These are phyloP conservation scores for Tetraneura akinire DNA, from an alignment of 1,140 invertebrate genomes.

Conservation along the genomic window DNA sequence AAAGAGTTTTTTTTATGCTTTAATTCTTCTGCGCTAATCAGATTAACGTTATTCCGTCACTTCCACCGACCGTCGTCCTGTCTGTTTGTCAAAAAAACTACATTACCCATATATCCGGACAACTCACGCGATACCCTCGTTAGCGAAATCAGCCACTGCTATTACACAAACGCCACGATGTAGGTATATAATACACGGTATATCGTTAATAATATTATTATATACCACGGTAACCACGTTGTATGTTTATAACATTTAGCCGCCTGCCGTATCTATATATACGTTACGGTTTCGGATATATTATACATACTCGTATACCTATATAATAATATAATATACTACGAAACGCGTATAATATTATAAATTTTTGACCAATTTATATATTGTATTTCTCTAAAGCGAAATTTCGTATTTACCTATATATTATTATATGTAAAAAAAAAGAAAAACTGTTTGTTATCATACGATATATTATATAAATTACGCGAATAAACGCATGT, in stretches of 20 bases:
- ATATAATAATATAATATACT: not conserved
- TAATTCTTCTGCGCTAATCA: constrained; percentile 34
- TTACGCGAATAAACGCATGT: too few relatives aligned
- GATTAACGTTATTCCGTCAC: constrained; percentile 31
- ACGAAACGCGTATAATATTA: too few relatives aligned
- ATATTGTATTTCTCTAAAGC: too few relatives aligned
- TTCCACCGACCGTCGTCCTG: not conserved
- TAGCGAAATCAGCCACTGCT: constrained; percentile 4
- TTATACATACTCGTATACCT: not conserved
- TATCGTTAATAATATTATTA: not conserved
- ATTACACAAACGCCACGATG: too few relatives aligned
- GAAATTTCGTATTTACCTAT: too few relatives aligned
- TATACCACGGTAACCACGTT: not conserved
- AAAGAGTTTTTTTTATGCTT: constrained; percentile 19
- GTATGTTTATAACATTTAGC: too few relatives aligned
- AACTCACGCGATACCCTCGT: constrained; percentile 48
- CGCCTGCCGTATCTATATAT: not conserved
- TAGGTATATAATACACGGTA: not conserved
- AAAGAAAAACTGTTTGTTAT: too few relatives aligned
- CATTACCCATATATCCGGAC: constrained; percentile 28
- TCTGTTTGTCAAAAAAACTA: constrained; percentile 36
- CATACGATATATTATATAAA: too few relatives aligned
- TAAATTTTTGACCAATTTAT: too few relatives aligned
- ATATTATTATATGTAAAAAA: too few relatives aligned
- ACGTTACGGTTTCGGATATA: not conserved